Conservation (phyloP, 2,113 vertebrate genomes). For the Pseudorasbora parva region DNA sequence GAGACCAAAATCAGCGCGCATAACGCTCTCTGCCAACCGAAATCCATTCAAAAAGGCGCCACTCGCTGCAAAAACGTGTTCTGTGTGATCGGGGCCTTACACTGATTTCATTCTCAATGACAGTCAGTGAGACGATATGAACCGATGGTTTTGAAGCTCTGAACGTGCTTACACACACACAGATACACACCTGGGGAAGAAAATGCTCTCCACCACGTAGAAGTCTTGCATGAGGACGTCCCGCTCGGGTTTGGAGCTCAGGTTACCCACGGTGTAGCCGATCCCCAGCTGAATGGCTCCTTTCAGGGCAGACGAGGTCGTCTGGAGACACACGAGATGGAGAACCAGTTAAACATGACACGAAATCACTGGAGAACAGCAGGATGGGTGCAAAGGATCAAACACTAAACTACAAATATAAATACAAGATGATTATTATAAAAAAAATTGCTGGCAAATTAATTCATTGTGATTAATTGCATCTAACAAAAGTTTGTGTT, state of each 20-base stretch:
- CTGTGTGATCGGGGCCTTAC: too few species aligned
- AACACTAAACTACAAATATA: too few species aligned
- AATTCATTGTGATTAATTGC: too few species aligned
- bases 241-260: constrained; percentile 96
- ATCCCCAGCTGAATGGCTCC: constrained; percentile 98
- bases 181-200: constrained; percentile 98
- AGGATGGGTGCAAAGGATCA: background rate
- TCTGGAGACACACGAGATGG: constrained; percentile 73
- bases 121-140: background rate
- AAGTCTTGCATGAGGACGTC: constrained; percentile 99
- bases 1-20: too few species aligned
- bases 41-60: too few species aligned
- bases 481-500: too few species aligned
- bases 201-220: constrained; percentile 97
- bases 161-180: constrained; percentile 21
- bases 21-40: too few species aligned
- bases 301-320: constrained; percentile 94
- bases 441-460: too few species aligned
- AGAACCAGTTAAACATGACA: background rate
- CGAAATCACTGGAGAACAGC: background rate
- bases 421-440: background rate
- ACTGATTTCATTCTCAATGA: background rate
- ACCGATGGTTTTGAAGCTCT: background rate
- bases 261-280: constrained; percentile 95
- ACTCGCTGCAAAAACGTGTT: too few species aligned